A percentile compares a stretch with the other conserved stretches of the same genome.
Evolutionary conservation across 1,140 invertebrate genomes (phyloP).

Genomic region (Caenorhabditis elegans): DNA sequence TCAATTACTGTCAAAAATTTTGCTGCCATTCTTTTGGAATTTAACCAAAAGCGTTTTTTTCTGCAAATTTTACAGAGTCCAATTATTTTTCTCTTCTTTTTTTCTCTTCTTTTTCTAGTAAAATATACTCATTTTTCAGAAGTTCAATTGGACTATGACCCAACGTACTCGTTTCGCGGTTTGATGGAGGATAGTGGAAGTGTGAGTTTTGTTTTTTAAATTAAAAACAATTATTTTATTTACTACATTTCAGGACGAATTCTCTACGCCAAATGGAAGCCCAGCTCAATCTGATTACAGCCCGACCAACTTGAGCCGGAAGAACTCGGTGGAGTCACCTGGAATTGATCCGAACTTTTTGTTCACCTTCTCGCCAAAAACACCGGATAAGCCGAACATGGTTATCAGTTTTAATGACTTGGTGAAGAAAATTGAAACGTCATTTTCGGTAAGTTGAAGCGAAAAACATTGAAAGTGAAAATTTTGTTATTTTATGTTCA

Average conservation of each 20-base stretch:
- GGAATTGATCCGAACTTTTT: background rate
- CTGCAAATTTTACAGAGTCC: too few species aligned
- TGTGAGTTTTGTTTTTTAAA: background rate
- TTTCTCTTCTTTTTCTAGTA: too few species aligned
- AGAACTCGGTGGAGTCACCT: background rate
- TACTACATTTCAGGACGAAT: background rate
- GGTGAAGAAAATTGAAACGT: background rate
- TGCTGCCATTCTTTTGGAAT: too few species aligned
- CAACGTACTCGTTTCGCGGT: background rate
- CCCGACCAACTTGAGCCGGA: background rate
- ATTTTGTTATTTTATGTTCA: background rate
- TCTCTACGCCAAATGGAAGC: background rate
- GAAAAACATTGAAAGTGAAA: too few species aligned
- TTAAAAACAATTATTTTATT: background rate
- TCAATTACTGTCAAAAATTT: too few species aligned
- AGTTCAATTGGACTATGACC: slow-evolving; percentile 18
- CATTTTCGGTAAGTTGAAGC: background rate
- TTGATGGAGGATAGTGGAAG: slow-evolving; percentile 22
- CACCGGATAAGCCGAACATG: background rate
- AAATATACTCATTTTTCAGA: background rate
- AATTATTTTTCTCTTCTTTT: too few species aligned
- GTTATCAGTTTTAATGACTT: background rate
- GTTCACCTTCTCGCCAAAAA: background rate
- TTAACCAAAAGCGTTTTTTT: too few species aligned
- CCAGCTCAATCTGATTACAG: background rate